These are phyloP conservation scores for Chrysodeixis includens DNA, from an alignment of 2,888 invertebrate species.

Conservation along the genomic window DNA sequence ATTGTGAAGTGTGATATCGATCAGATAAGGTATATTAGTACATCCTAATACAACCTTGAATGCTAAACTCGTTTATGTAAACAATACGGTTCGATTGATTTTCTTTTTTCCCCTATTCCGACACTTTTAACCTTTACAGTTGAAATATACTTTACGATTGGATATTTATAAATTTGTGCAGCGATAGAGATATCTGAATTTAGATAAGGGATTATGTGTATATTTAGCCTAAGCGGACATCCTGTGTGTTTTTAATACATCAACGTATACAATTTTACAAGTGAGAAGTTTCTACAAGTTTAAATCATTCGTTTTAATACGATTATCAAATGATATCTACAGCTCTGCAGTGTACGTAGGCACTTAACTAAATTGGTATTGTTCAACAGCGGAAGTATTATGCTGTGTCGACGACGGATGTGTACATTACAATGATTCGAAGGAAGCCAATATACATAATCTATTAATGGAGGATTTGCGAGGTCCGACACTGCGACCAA, in stretches of 20 bases:
- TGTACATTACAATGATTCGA: conserved; percentile 37
- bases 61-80: background rate
- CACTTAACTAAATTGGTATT: conserved; percentile 45
- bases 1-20: conserved; percentile 4
- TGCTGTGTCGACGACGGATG: conserved; percentile 45
- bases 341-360: conserved; percentile 7
- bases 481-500: conserved; percentile 15
- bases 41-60: background rate
- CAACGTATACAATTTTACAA: background rate
- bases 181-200: background rate
- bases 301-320: background rate
- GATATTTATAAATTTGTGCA: background rate
- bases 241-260: background rate
- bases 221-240: background rate
- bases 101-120: background rate
- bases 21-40: background rate
- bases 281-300: background rate
- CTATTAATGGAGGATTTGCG: conserved; percentile 44
- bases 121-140: background rate
- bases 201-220: background rate
- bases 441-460: conserved; percentile 46
- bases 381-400: conserved; percentile 48
- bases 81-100: background rate
- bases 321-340: background rate
- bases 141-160: background rate